A percentile compares a stretch with the other conserved stretches of the same genome.
phyloP scores from a whole-genome alignment of 2,888 invertebrate species.

The Myathropa florea region DNA sequence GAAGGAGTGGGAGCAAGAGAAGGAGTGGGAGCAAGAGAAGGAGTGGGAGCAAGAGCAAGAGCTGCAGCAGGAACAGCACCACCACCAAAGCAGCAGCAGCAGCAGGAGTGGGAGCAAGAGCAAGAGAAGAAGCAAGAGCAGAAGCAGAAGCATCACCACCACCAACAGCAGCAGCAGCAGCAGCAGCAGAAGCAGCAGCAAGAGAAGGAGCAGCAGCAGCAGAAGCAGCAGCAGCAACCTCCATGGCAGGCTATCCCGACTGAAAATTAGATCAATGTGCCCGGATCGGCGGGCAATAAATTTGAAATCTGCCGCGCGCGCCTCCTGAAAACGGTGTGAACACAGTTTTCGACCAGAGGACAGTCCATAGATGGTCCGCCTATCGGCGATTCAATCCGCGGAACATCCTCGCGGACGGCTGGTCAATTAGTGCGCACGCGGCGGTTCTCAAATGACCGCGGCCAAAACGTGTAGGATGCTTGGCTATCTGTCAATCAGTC shows the following conservation, averaged over 20 bases:
- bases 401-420: slow-evolving; percentile 43
- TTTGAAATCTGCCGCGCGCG: slow-evolving; percentile 50
- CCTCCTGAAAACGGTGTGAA: slow-evolving; percentile 54
- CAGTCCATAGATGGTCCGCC: not conserved
- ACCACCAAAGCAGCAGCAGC: not conserved
- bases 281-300: slow-evolving; percentile 52
- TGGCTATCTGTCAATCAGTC: slow-evolving; percentile 65
- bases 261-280: slow-evolving; percentile 68
- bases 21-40: no score
- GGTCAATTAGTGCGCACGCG: slow-evolving; percentile 62
- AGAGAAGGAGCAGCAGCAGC: no score
- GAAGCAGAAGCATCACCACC: no score
- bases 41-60: no score
- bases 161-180: not conserved
- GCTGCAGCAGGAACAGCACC: not conserved
- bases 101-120: no score
- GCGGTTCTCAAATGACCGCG: slow-evolving; percentile 42
- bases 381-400: slow-evolving; percentile 55
- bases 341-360: slow-evolving; percentile 30
- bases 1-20: not conserved
- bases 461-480: slow-evolving; percentile 40
- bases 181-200: not conserved
- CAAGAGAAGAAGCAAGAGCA: no score
- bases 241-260: slow-evolving; percentile 29
- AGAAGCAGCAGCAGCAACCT: no score